phyloP scores from a whole-genome alignment of 2,797 vertebrate species.

The Periophthalmus magnuspinnatus region DNA sequence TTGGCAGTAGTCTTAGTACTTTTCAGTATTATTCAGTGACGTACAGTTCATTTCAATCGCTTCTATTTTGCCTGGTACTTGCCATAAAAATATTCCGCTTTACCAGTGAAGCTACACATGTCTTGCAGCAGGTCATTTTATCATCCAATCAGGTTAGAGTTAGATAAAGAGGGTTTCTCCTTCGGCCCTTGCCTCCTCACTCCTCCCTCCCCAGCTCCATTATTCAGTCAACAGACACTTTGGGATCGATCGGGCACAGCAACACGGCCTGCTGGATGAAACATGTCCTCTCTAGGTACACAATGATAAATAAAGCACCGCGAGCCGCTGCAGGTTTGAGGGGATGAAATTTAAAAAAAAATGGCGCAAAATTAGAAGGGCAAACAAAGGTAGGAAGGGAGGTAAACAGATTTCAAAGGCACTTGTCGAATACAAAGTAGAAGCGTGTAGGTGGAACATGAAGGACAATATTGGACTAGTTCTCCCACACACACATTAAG shows the following conservation, averaged over 20 bases:
- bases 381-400: conserved; percentile 50
- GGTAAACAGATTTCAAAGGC: conserved; percentile 49
- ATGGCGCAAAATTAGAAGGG: conserved; percentile 55
- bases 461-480: conserved; percentile 49
- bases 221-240: conserved; percentile 79
- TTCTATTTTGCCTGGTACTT: not conserved
- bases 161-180: conserved; percentile 32
- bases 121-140: conserved; percentile 35
- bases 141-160: conserved; percentile 38
- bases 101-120: conserved; percentile 33
- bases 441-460: conserved; percentile 48
- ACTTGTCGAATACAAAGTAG: conserved; percentile 40
- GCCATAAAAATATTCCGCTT: not conserved
- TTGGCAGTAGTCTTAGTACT: not conserved
- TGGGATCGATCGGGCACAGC: conserved; percentile 76
- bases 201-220: conserved; percentile 52
- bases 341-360: conserved; percentile 33
- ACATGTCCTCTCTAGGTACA: conserved; percentile 81
- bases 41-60: not conserved
- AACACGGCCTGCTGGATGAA: conserved; percentile 77
- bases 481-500: conserved; percentile 67
- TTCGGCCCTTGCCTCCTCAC: conserved; percentile 23
- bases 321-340: conserved; percentile 60
- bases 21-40: not conserved
- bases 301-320: conserved; percentile 81